Conservation (phyloP, 64 coral and sea anemone species). For the Anthopleura sola region DNA sequence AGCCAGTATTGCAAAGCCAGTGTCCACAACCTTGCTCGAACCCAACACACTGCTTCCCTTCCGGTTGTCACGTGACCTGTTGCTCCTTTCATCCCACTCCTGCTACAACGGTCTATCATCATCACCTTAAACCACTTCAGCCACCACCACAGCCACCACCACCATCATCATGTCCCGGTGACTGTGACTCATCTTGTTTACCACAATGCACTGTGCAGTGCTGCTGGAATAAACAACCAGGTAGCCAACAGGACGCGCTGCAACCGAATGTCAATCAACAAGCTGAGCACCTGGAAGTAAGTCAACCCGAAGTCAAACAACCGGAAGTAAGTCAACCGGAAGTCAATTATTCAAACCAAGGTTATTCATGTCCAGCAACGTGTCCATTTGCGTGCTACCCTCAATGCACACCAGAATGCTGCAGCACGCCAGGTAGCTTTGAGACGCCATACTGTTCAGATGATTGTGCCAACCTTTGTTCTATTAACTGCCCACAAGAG, state of each 20-base stretch:
- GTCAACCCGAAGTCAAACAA: not conserved
- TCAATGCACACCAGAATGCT: constrained; percentile 67
- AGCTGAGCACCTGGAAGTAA: not conserved
- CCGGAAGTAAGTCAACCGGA: not conserved
- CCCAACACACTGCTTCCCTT: constrained; percentile 48
- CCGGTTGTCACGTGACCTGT: constrained; percentile 55
- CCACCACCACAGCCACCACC: constrained; percentile 15
- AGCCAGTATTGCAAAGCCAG: constrained; percentile 9
- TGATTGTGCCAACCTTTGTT: constrained; percentile 37
- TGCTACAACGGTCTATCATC: not conserved
- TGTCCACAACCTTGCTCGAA: constrained; percentile 81
- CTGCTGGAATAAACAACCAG: constrained; percentile 18
- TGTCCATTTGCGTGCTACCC: constrained; percentile 81
- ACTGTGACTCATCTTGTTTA: constrained; percentile 47
- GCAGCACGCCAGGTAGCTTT: not conserved
- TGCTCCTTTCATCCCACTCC: constrained; percentile 45
- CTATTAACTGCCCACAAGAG: constrained; percentile 24
- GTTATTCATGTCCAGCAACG: constrained; percentile 27
- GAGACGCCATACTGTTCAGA: not conserved
- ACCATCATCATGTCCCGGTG: constrained; percentile 29
- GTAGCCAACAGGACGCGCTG: not conserved
- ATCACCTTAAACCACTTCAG: not conserved
- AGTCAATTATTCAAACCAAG: not conserved
- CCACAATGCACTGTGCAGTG: constrained; percentile 62
- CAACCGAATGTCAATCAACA: not conserved